Conservation (phyloP, 1,140 invertebrate species). For the Penaeus japonicus region DNA sequence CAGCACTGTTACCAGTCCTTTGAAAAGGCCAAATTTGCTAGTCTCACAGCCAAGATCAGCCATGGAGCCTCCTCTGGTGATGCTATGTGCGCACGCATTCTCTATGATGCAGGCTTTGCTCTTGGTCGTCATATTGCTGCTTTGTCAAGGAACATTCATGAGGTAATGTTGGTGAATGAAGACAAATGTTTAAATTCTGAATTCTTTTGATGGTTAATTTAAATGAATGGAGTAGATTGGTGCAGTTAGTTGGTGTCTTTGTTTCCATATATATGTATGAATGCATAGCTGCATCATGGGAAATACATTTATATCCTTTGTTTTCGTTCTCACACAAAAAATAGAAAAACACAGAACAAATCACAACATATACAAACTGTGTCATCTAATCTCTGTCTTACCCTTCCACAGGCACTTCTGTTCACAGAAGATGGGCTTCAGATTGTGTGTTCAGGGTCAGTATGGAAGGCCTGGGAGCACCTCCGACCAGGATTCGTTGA, state of each 20-base stretch:
- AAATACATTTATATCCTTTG: too few species aligned
- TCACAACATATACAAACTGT: too few species aligned
- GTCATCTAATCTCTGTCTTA: not conserved
- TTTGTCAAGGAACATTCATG: constrained; percentile 35
- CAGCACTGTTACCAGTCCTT: constrained; percentile 29
- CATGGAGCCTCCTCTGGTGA: constrained; percentile 31
- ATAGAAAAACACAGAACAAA: too few species aligned
- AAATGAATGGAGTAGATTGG: too few species aligned
- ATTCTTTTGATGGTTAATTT: too few species aligned
- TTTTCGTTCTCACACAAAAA: too few species aligned
- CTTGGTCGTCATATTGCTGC: constrained; percentile 42
- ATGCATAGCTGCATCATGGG: too few species aligned
- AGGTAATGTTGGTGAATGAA: not conserved
- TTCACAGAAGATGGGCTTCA: constrained; percentile 39
- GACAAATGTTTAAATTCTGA: too few species aligned
- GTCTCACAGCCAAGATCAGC: constrained; percentile 38
- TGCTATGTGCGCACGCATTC: constrained; percentile 39
- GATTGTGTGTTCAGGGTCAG: constrained; percentile 46
- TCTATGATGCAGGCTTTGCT: constrained; percentile 47
- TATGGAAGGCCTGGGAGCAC: constrained; percentile 49
- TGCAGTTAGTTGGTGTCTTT: too few species aligned
- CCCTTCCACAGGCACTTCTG: not conserved
- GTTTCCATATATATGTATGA: too few species aligned
- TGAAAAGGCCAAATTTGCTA: constrained; percentile 38
- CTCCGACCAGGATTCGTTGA: constrained; percentile 35